Evolutionary conservation across 1,140 invertebrate species (phyloP), one percentile per base, ranked within the genome.

Genomic region (Macrocentrus cingulum): DNA sequence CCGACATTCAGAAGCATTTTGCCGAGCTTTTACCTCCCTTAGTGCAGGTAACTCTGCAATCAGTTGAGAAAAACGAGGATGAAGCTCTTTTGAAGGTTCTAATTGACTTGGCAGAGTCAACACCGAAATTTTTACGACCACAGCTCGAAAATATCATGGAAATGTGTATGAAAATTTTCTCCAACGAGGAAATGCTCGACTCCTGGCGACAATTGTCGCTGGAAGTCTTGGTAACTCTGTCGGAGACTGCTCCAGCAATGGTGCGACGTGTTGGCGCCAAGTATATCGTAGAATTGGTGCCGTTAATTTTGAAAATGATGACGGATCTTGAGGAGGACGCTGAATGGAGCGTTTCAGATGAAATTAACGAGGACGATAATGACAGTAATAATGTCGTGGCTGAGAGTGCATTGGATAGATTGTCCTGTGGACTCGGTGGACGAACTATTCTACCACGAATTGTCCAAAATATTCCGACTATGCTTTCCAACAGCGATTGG

Each of bases 171-270:
- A 94, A 95, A 81, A 91, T 92, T 72, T 73, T 77, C 66, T 75
- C 76, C 0, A 80, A 77, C 18, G 71, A 77, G 34, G 87, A 93
- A 22, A 83, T 91, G 23, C 84, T 87, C 59, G 94, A 97, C 67
- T 87, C 85, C 6, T 95, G 91, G 87, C 85, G 94, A 50, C 94
- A 98, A 74, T 82, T 98, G 36, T 88, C 91, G 0, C 76, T 99
- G 9, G 97, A 99, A 81, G 90, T 95, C 11, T 85, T 99, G 74
- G 94, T 99, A 7, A 96, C 96, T 2, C 75, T 99, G 48, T 87
- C 94, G 34, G 98, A 99, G 83, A 93, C 91, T 34, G 94, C 95
- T 0, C 90, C 97, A 11, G 91, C 93, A 1, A 97, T 97, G 91
- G 88, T 99, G 11, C 86, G 96, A 13, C 99, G 98, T 79, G 85